phyloP scores from a whole-genome alignment of 2,113 vertebrate genomes.

The Burhinus oedicnemus region DNA sequence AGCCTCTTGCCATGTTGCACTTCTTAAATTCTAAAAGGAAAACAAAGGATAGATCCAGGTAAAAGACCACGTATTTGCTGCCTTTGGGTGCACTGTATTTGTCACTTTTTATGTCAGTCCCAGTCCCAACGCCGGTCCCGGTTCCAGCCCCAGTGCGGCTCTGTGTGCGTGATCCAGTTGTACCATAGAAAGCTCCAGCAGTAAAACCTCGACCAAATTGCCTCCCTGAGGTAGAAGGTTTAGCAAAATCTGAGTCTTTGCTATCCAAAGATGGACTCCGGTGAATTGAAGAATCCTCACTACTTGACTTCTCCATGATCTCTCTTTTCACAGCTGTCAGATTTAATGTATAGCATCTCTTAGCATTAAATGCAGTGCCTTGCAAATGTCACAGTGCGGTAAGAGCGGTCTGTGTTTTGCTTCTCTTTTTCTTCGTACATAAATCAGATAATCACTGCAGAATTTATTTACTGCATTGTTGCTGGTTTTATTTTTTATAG shows the following conservation, averaged over 20 bases:
- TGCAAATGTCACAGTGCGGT: slow-evolving; percentile 20
- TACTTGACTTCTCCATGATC: slow-evolving; percentile 99
- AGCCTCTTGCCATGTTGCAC: slow-evolving; percentile 99
- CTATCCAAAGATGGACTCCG: slow-evolving; percentile 98
- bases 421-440: slow-evolving; percentile 21
- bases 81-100: slow-evolving; percentile 90
- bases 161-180: slow-evolving; percentile 84
- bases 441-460: slow-evolving; percentile 53
- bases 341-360: slow-evolving; percentile 82
- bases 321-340: slow-evolving; percentile 77
- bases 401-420: slow-evolving; percentile 21
- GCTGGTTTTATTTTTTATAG: slow-evolving; percentile 42
- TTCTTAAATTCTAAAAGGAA: slow-evolving; percentile 99
- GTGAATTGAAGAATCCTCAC: slow-evolving; percentile 97
- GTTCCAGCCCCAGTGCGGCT: slow-evolving; percentile 62
- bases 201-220: slow-evolving; percentile 93
- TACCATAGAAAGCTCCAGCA: slow-evolving; percentile 96
- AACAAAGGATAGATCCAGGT: slow-evolving; percentile 99
- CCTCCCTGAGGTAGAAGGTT: slow-evolving; percentile 90
- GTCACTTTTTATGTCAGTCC: slow-evolving; percentile 77
- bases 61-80: slow-evolving; percentile 99
- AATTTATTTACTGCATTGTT: slow-evolving; percentile 60
- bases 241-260: slow-evolving; percentile 91
- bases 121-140: slow-evolving; percentile 47
- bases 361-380: slow-evolving; percentile 62